Conservation (phyloP, 35 echinoderm and acorn worm genomes). For the Lytechinus variegatus region DNA sequence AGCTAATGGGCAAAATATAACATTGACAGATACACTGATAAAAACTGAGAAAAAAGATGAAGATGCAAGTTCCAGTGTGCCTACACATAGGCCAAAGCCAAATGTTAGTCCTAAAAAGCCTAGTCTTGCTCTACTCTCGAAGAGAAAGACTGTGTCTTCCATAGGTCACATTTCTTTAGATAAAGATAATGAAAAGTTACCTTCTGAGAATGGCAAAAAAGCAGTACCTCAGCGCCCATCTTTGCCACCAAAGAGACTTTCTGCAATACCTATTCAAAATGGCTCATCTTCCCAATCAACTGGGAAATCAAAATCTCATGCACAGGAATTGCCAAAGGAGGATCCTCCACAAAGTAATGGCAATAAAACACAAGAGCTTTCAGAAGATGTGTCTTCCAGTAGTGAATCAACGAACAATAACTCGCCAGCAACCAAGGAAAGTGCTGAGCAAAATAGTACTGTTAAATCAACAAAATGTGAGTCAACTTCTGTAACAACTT, state of each 20-base stretch:
- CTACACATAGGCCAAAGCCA: conserved; percentile 22
- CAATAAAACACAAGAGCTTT: neutral
- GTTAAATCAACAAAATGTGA: neutral
- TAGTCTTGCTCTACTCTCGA: conserved; percentile 26
- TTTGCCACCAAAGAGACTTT: conserved; percentile 43
- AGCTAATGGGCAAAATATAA: neutral
- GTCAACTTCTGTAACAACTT: neutral
- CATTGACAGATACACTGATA: neutral
- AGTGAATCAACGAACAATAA: neutral
- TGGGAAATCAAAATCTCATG: neutral
- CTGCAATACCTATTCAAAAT: neutral
- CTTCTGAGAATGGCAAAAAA: neutral
- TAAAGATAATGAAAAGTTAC: conserved; percentile 26
- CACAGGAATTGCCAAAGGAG: neutral
- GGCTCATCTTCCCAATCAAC: neutral
- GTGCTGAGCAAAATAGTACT: neutral
- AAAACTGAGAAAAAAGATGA: neutral
- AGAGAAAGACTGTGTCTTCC: neutral
- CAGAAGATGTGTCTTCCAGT: conserved; percentile 2
- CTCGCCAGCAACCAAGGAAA: neutral
- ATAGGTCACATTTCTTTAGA: neutral
- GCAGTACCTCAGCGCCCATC: neutral
- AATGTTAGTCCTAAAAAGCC: conserved; percentile 39
- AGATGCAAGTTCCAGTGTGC: neutral
- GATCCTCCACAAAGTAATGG: neutral